Conservation (phyloP, 2,888 invertebrate genomes). For the Deroplatys truncata region DNA sequence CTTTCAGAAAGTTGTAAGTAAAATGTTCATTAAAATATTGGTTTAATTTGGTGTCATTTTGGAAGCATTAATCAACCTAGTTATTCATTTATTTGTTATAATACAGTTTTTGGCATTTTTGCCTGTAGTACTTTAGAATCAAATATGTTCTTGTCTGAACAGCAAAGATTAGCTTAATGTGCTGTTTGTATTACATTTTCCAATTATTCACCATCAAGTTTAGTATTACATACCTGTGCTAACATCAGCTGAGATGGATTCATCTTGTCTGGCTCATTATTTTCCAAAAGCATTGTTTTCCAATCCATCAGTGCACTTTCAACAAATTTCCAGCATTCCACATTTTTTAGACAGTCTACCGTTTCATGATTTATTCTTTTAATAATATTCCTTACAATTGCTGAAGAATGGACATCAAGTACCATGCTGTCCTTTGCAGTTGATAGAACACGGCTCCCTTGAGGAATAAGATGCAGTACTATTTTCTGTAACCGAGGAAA, state of each 20-base stretch:
- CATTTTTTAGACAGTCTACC: slow-evolving; percentile 22
- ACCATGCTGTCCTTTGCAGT: neutral
- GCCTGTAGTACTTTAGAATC: no score
- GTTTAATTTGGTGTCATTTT: no score
- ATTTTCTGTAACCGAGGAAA: slow-evolving; percentile 28
- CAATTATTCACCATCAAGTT: no score
- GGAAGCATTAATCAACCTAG: no score
- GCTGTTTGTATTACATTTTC: no score
- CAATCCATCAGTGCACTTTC: slow-evolving; percentile 30
- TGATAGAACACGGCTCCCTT: slow-evolving; percentile 22
- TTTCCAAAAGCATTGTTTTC: slow-evolving; percentile 34
- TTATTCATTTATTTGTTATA: no score
- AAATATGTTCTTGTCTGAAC: no score
- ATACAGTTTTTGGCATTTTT: no score
- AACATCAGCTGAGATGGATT: slow-evolving; percentile 51
- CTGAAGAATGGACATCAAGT: slow-evolving; percentile 7
- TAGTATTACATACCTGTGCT: slow-evolving; percentile 40
- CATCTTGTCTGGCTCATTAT: slow-evolving; percentile 41
- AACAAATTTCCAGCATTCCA: slow-evolving; percentile 30
- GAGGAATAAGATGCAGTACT: slow-evolving; percentile 30
- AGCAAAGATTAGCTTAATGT: no score
- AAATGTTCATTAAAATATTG: no score
- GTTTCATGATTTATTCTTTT: slow-evolving; percentile 54
- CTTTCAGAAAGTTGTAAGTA: no score
- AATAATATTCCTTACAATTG: slow-evolving; percentile 49